phyloP scores from a whole-genome alignment of 2,888 invertebrate species.

The Tachina grossa region DNA sequence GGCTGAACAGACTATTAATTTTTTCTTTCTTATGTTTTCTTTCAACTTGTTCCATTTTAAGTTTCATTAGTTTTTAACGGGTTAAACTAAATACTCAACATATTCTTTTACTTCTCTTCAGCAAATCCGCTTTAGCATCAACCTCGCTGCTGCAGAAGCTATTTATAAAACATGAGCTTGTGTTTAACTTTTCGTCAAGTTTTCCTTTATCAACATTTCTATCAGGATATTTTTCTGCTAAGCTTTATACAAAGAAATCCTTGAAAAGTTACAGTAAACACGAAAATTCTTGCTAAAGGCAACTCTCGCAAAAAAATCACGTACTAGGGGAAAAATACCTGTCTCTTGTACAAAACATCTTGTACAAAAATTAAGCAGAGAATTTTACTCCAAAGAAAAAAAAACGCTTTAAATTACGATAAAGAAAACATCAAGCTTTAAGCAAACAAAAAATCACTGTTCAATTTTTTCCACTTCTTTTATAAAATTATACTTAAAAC shows the following conservation, averaged over 20 bases:
- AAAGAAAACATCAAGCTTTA: constrained; percentile 3
- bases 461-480: not conserved
- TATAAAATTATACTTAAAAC: constrained; percentile 1
- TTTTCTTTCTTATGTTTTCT: too few species aligned
- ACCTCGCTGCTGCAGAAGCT: not conserved
- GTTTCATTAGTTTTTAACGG: not conserved
- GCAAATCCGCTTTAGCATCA: not conserved
- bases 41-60: too few species aligned
- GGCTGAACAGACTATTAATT: too few species aligned
- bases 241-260: constrained; percentile 6
- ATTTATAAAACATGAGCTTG: not conserved
- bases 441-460: constrained; percentile 28
- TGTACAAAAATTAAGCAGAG: constrained; percentile 6
- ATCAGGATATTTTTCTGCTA: not conserved
- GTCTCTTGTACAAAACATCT: constrained; percentile 4
- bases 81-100: not conserved
- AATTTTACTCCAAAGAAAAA: not conserved
- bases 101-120: not conserved
- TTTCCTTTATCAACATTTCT: constrained; percentile 22
- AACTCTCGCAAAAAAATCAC: not conserved
- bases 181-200: constrained; percentile 36
- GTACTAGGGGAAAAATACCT: constrained; percentile 23
- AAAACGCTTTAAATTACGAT: constrained; percentile 5
- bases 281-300: not conserved
- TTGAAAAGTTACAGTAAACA: constrained; percentile 6